Evolutionary conservation across 2,888 invertebrate species (phyloP).

Genomic region (Agrypnus murinus): DNA sequence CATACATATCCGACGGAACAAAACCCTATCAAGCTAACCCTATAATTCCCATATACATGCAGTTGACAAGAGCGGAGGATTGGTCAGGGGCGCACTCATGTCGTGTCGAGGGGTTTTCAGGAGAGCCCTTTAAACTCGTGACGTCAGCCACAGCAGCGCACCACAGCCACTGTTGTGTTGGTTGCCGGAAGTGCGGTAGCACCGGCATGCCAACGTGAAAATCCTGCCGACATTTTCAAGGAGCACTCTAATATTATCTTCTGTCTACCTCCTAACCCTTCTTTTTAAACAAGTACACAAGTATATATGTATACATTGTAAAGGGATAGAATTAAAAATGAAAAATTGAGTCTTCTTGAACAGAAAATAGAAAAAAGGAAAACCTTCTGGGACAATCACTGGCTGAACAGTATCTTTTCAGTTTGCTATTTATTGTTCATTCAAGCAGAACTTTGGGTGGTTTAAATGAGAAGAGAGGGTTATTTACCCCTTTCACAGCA

Average conservation of each 20-base stretch:
- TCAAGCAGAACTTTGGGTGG: slow-evolving; percentile 14
- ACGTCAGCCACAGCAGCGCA: slow-evolving; percentile 52
- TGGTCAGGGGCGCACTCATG: slow-evolving; percentile 53
- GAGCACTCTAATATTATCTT: slow-evolving; percentile 45
- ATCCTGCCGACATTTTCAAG: slow-evolving; percentile 47
- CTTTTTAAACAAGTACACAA: too few relatives aligned
- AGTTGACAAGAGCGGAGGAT: slow-evolving; percentile 51
- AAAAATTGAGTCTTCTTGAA: too few relatives aligned
- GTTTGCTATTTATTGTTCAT: slow-evolving; percentile 24
- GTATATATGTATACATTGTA: too few relatives aligned
- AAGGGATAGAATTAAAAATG: too few relatives aligned
- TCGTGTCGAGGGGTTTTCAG: slow-evolving; percentile 44
- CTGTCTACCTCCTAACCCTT: too few relatives aligned
- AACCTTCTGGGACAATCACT: too few relatives aligned
- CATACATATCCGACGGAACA: slow-evolving; percentile 42
- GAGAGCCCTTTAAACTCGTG: slow-evolving; percentile 51
- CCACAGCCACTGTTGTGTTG: too few relatives aligned
- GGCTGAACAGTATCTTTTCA: neutral
- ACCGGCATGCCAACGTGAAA: slow-evolving; percentile 50
- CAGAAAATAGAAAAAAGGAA: slow-evolving; percentile 12
- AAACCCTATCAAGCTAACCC: slow-evolving; percentile 50
- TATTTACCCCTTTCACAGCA: neutral
- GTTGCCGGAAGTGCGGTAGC: slow-evolving; percentile 51
- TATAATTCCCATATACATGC: slow-evolving; percentile 47
- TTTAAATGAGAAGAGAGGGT: slow-evolving; percentile 22